Evolutionary conservation across 2,113 vertebrate species (phyloP).

Genomic region (Empidonax alnorum): DNA sequence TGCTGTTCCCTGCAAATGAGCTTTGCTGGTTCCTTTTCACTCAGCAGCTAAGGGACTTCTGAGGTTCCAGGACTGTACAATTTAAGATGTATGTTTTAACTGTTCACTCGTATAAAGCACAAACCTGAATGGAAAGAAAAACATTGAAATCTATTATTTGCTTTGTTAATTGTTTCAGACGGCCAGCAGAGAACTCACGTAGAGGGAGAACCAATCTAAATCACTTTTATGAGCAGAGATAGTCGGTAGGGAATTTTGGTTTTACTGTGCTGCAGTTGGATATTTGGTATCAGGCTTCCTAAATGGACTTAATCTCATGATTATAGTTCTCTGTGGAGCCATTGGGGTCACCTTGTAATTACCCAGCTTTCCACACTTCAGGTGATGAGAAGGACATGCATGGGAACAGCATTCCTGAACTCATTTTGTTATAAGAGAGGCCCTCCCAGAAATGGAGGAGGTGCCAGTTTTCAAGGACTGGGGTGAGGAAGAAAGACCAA

Average conservation of each 20-base stretch:
- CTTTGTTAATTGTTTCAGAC: constrained; percentile 51
- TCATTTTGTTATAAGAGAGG: not conserved
- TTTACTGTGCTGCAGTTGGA: constrained; percentile 18
- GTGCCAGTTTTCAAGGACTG: not conserved
- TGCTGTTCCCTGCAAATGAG: not conserved
- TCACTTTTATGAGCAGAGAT: constrained; percentile 59
- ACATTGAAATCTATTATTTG: constrained; percentile 45
- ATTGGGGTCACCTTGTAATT: constrained; percentile 29
- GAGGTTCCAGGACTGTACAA: not conserved
- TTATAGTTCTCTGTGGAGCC: constrained; percentile 48
- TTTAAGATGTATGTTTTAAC: constrained; percentile 6
- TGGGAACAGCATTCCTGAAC: not conserved
- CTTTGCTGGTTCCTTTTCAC: not conserved
- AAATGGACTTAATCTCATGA: constrained; percentile 49
- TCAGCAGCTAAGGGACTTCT: not conserved
- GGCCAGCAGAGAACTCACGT: constrained; percentile 4
- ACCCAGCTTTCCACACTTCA: constrained; percentile 43
- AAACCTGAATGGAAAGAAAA: constrained; percentile 43
- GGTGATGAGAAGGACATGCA: not conserved
- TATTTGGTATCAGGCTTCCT: constrained; percentile 54
- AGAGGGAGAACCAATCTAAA: constrained; percentile 38
- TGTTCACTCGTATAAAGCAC: not conserved
- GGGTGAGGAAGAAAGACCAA: not conserved
- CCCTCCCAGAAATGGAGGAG: not conserved
- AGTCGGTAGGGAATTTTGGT: constrained; percentile 33